phyloP scores from a whole-genome alignment of 2,797 vertebrate species.

The Eulemur albifrons region DNA sequence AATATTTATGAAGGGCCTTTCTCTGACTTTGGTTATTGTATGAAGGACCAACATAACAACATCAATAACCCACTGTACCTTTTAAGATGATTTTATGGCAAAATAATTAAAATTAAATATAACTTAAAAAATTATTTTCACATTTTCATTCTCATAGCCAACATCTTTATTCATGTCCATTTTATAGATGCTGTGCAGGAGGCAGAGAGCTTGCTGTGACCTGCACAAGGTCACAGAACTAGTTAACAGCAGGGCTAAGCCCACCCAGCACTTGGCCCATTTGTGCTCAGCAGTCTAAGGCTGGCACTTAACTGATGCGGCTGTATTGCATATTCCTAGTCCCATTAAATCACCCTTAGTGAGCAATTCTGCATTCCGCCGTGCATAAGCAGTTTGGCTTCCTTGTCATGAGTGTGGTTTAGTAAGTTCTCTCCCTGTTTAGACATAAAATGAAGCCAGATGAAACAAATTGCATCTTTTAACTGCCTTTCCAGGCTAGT shows the following conservation, averaged over 20 bases:
- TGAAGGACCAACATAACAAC: constrained; percentile 46
- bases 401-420: constrained; percentile 28
- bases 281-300: background rate
- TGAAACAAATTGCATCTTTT: constrained; percentile 46
- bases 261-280: background rate
- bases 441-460: constrained; percentile 61
- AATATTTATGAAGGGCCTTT: constrained; percentile 70
- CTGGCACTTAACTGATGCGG: background rate
- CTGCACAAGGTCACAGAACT: background rate
- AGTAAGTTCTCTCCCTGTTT: constrained; percentile 30
- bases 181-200: background rate
- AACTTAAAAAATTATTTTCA: background rate
- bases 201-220: background rate
- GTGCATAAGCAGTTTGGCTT: constrained; percentile 7
- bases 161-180: background rate
- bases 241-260: background rate
- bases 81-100: constrained; percentile 7
- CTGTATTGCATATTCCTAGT: background rate
- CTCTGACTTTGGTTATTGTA: constrained; percentile 58
- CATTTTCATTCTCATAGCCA: background rate
- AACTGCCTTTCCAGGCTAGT: constrained; percentile 18
- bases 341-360: constrained; percentile 1
- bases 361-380: background rate
- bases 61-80: constrained; percentile 38
- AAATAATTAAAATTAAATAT: constrained; percentile 31